A percentile compares a stretch with the other conserved stretches of the same genome.
Evolutionary conservation across 2,113 vertebrate species (phyloP).

Genomic region (Terrapene triunguis): DNA sequence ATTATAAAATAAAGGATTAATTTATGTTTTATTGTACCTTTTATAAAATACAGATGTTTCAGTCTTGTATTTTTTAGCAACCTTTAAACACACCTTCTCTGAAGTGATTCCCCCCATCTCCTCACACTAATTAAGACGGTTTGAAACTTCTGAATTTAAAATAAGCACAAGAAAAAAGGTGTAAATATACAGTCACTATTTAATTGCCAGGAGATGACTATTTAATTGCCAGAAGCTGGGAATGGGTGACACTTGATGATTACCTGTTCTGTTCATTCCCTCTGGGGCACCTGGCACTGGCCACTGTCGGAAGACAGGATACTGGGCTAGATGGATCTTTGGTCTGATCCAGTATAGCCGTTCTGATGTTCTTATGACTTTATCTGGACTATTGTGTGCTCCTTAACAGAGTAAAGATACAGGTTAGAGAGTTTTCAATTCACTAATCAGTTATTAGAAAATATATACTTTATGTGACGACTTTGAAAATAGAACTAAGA

Average conservation of each 20-base stretch:
- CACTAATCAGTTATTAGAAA: background rate
- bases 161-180: background rate
- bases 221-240: no score
- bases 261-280: no score
- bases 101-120: background rate
- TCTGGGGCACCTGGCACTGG: no score
- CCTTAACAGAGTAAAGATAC: background rate
- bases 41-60: background rate
- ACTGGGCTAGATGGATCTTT: no score
- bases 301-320: no score
- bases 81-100: background rate
- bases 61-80: background rate
- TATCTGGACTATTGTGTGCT: background rate
- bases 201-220: no score
- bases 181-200: background rate
- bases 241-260: no score
- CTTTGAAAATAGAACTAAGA: background rate
- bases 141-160: background rate
- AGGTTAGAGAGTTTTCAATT: background rate
- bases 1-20: background rate
- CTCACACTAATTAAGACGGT: background rate
- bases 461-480: fast-evolving
- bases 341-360: no score
- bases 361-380: no score
- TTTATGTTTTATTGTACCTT: background rate